phyloP scores from a whole-genome alignment of 2,113 vertebrate genomes.

The Amblyopsis rosae region DNA sequence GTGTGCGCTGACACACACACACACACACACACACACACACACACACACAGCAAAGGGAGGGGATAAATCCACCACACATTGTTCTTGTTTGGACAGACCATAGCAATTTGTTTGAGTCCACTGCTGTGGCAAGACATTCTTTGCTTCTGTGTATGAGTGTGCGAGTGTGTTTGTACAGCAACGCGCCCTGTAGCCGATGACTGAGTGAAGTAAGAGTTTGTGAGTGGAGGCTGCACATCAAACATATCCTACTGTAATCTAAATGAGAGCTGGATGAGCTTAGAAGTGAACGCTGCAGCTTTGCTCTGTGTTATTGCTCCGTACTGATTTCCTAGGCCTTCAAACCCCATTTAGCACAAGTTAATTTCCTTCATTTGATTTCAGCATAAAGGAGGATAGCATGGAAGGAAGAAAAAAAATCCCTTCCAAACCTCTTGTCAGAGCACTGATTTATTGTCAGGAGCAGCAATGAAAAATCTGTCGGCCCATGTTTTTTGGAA shows the following conservation, averaged over 20 bases:
- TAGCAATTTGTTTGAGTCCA: slow-evolving; percentile 66
- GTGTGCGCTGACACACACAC: too few species aligned
- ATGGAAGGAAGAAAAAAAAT: neutral
- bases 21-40: too few species aligned
- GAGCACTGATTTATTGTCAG: slow-evolving; percentile 52
- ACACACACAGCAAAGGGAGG: slow-evolving; percentile 15
- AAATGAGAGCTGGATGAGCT: slow-evolving; percentile 48
- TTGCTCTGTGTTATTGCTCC: slow-evolving; percentile 71
- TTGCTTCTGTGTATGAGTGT: slow-evolving; percentile 40
- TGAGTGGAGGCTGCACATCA: slow-evolving; percentile 36
- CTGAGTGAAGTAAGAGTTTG: slow-evolving; percentile 30
- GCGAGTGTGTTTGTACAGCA: slow-evolving; percentile 4
- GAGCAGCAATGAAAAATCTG: slow-evolving; percentile 46
- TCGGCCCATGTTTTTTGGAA: slow-evolving; percentile 7
- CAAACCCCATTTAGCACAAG: slow-evolving; percentile 47
- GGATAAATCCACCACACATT: slow-evolving; percentile 74
- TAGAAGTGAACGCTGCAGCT: slow-evolving; percentile 25
- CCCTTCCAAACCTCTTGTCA: slow-evolving; percentile 35
- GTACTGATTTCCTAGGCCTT: slow-evolving; percentile 56
- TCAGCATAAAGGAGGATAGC: neutral
- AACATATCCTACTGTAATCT: slow-evolving; percentile 49
- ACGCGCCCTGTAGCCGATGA: neutral
- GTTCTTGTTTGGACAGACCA: slow-evolving; percentile 78
- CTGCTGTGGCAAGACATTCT: slow-evolving; percentile 61
- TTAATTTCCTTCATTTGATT: slow-evolving; percentile 46